Percentiles rank a stretch among this genome's conserved stretches.
Evolutionary conservation across 2,888 invertebrate species (phyloP).

Genomic region (Rhagonycha fulva): DNA sequence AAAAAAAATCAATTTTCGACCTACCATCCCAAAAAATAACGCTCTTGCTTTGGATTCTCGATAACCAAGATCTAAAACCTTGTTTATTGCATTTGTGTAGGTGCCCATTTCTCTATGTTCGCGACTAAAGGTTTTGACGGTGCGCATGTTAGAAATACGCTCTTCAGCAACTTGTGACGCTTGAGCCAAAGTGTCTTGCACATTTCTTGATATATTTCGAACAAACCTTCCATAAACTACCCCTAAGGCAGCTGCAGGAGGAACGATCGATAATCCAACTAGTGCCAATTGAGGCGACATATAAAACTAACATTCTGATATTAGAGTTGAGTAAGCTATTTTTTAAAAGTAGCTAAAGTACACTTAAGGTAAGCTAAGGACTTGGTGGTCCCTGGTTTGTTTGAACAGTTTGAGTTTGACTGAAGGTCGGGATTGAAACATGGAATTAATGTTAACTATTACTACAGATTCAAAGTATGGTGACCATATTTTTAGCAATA

Average conservation of each 20-base stretch:
- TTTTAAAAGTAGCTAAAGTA: background rate
- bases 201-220: slow-evolving; percentile 77
- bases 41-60: slow-evolving; percentile 87
- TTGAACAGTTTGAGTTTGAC: too few species aligned
- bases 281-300: slow-evolving; percentile 88
- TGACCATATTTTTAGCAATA: too few species aligned
- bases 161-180: slow-evolving; percentile 84
- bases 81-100: slow-evolving; percentile 70
- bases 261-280: slow-evolving; percentile 86
- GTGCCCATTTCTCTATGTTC: slow-evolving; percentile 75
- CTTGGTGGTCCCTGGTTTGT: too few species aligned
- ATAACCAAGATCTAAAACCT: slow-evolving; percentile 78
- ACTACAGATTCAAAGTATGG: too few species aligned
- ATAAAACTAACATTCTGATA: slow-evolving; percentile 72
- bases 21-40: slow-evolving; percentile 88
- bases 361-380: too few species aligned
- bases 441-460: too few species aligned
- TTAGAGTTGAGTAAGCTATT: background rate
- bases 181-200: slow-evolving; percentile 73
- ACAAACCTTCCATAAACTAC: slow-evolving; percentile 84
- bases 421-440: too few species aligned
- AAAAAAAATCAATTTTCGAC: too few species aligned
- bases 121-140: slow-evolving; percentile 90
- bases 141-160: slow-evolving; percentile 87
- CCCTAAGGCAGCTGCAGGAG: slow-evolving; percentile 84